Base-by-base conservation (phyloP, 2,888 invertebrate genomes). In the Pyrrhosoma nymphula region DNA sequence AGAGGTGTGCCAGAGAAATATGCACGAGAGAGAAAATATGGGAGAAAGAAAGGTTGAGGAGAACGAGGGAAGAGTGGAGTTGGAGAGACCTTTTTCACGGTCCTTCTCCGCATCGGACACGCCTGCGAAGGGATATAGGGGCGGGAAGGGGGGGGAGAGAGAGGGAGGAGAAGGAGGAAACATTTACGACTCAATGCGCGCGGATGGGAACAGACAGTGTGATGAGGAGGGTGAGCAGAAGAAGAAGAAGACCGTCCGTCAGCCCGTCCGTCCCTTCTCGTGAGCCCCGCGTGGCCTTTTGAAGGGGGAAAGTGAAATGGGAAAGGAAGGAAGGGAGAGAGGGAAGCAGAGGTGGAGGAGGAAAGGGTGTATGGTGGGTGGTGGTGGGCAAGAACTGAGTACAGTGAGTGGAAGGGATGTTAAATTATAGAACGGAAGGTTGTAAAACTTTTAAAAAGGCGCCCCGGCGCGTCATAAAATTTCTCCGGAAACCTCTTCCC, bases 351-450 rank as follows among this genome's bases (percentile, higher is more conserved):
- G 91, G 30, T 12, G 63, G 95, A n/a, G 97, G 97, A 63, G 97
- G 97, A 95, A 97, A 96, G 88, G 97, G 23, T 47, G 47, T 56
- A 97, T 97, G 95, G 97, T 96, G 23, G 96, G 96, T 95, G 96
- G n/a, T n/a, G 95, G 96, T 56, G 56, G 56, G 56, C 56, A 56
- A 56, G 56, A 56, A 56, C 56, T 12, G 56, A 95, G n/a, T n/a
- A n/a, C n/a, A 97, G 96, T 26, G 93, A 55, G 93, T 0, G 16
- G 56, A 90, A 18, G 91, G 91, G 91, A 90, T 90, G 90, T 60
- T 56, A 63, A 91, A 91, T 91, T 91, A 35, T 82, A 63, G 63
- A 56, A 91, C 91, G 69, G 91, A 60, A 63, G 91, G 91, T 35
- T 91, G 91, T 91, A 91, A 91, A 91, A 91, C 63, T 91, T 47